Evolutionary conservation across 2,888 invertebrate genomes (phyloP).

Genomic region (Diaprepes abbreviatus): DNA sequence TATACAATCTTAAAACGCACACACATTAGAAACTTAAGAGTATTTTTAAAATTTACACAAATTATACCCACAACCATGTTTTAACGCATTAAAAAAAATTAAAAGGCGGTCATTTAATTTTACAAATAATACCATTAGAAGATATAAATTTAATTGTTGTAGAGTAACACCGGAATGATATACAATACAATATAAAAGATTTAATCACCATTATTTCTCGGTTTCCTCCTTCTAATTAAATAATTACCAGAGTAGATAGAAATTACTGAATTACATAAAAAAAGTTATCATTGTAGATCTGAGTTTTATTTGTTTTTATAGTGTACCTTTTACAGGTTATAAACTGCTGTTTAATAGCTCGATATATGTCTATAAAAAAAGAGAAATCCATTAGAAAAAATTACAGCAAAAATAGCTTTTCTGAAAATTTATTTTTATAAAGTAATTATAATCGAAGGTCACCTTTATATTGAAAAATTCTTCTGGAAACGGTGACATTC

Average conservation of each 20-base stretch:
- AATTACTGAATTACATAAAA: constrained; percentile 18
- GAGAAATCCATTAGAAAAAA: too few relatives aligned
- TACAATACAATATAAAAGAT: too few relatives aligned
- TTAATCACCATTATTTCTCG: constrained; percentile 15
- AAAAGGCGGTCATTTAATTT: constrained; percentile 14
- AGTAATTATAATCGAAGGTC: too few relatives aligned
- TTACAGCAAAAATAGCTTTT: too few relatives aligned
- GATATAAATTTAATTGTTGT: constrained; percentile 15
- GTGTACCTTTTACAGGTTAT: constrained; percentile 23
- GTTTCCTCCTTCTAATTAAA: constrained; percentile 15
- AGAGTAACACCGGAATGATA: constrained; percentile 3
- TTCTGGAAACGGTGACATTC: too few relatives aligned
- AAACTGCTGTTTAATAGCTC: constrained; percentile 5
- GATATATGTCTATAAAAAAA: too few relatives aligned
- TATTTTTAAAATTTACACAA: too few relatives aligned
- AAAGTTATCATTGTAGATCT: constrained; percentile 10
- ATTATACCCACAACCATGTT: neutral
- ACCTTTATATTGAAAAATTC: too few relatives aligned
- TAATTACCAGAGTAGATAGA: constrained; percentile 7
- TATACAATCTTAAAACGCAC: too few relatives aligned
- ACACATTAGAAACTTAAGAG: too few relatives aligned
- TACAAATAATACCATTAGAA: constrained; percentile 16
- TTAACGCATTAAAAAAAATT: constrained; percentile 15
- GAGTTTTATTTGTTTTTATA: constrained; percentile 25
- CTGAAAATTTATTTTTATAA: too few relatives aligned